These are phyloP conservation scores for Dromiciops gliroides DNA, from an alignment of 2,113 vertebrate genomes.

Conservation along the genomic window DNA sequence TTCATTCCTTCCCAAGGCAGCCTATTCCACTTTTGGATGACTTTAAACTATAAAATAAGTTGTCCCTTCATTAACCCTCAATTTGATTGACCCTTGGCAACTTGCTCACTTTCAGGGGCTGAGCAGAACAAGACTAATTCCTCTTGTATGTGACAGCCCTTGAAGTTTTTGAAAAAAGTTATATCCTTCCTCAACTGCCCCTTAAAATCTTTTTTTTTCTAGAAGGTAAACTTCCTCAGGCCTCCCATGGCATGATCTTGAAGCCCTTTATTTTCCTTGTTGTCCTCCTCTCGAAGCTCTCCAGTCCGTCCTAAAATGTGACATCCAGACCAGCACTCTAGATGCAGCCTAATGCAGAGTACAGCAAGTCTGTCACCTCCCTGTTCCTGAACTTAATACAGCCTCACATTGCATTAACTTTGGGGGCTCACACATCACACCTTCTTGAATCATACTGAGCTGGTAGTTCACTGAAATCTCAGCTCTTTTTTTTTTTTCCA, in stretches of 20 bases:
- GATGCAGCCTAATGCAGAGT: background rate
- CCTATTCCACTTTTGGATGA: background rate
- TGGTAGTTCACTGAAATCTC: background rate
- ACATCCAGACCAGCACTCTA: background rate
- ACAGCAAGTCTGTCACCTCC: background rate
- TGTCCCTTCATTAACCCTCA: background rate
- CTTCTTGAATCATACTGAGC: background rate
- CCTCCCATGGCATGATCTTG: background rate
- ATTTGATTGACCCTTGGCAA: background rate
- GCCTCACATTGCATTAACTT: background rate
- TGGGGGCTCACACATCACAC: background rate
- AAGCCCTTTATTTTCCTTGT: background rate
- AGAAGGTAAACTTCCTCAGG: background rate
- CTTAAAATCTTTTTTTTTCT: background rate
- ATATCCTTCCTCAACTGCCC: background rate
- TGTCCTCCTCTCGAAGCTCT: background rate
- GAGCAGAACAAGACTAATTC: background rate
- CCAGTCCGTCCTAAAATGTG: background rate
- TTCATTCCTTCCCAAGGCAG: background rate
- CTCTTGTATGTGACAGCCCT: background rate
- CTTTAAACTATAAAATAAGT: background rate
- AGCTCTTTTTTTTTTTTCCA: background rate
- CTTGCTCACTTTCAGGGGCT: background rate
- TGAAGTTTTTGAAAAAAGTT: background rate
- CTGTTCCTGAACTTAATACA: background rate